Evolutionary conservation across 2,113 vertebrate genomes (phyloP), one percentile per base, ranked within the genome.

Genomic region (Sceloporus undulatus): DNA sequence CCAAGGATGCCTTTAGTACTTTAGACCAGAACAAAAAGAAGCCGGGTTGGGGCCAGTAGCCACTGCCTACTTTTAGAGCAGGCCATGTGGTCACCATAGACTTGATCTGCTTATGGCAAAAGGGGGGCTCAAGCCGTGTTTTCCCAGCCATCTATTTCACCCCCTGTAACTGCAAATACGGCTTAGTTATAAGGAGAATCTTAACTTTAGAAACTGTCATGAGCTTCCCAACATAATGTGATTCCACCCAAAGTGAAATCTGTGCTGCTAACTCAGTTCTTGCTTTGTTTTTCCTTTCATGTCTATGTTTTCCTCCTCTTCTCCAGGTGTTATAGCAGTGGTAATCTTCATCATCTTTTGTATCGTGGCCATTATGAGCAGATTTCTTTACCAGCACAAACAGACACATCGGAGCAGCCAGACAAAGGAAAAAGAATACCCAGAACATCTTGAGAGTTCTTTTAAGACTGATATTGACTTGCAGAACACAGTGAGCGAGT

Each of bases 381-480:
- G 97, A 90, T 97, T 99, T 93, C 97, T 99, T 29, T 99, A 98
- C 96, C 98, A 98, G 89, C 98, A 99, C 85, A 98, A 98, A 87
- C 97, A 97, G 90, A 96, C 97, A 23, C 98, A 97, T 90, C 95
- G 94, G 29, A 96, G 92, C 65, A 97, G 88, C 91, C 97, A 97
- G 93, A 92, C 92, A 70, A 98, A 98, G 90, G 98, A 98, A 91
- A 98, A 98, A 83, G 97, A 98, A 88, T 98, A 98, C 62, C 97
- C 97, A 0, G 97, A 97, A 89, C 96, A 96, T 88, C 92, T 98
- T 27, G 98, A 98, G 94, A 97, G 95, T 54, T 97, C 98, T 94
- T 98, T 98, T 95, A 97, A 98, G 95, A 97, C 98, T 93, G 98
- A 99, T 84, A 96, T 98, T 95, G 98, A 98, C 96, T 97, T 98